Evolutionary conservation across 2,113 vertebrate genomes (phyloP).

Genomic region (Dipodomys spectabilis): DNA sequence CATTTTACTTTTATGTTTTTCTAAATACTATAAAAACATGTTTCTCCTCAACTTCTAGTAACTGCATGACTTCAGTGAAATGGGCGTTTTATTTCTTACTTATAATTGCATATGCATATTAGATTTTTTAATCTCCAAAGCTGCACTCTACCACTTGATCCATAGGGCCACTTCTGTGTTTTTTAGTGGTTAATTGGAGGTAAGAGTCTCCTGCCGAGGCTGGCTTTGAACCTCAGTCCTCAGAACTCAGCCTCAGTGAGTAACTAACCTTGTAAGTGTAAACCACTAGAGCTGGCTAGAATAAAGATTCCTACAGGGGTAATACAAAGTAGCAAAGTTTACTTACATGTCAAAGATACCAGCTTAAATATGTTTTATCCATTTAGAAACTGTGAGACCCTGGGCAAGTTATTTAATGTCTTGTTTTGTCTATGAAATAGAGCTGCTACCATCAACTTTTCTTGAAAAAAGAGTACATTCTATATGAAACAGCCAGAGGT

Average conservation of each 20-base stretch:
- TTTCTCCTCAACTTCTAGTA: background rate
- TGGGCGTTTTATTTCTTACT: constrained; percentile 20
- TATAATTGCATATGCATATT: background rate
- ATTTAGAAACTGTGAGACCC: constrained; percentile 34
- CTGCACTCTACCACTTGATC: background rate
- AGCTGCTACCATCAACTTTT: background rate
- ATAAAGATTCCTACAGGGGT: background rate
- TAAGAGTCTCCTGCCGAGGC: no score
- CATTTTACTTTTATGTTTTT: background rate
- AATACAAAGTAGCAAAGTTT: background rate
- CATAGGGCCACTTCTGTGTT: no score
- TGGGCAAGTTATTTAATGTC: constrained; percentile 15
- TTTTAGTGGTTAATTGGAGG: no score
- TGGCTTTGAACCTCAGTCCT: no score
- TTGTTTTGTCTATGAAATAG: constrained; percentile 32
- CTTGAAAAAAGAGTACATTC: constrained; percentile 4
- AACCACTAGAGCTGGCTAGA: no score
- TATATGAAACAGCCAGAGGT: background rate
- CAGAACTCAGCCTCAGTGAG: no score
- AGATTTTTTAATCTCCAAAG: constrained; percentile 18
- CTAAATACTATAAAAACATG: background rate
- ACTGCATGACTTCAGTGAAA: background rate
- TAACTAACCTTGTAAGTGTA: no score
- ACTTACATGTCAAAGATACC: constrained; percentile 10
- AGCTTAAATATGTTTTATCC: background rate